These are phyloP conservation scores for Psittacara wagleri DNA, from an alignment of 2,113 vertebrate species.

Conservation along the genomic window DNA sequence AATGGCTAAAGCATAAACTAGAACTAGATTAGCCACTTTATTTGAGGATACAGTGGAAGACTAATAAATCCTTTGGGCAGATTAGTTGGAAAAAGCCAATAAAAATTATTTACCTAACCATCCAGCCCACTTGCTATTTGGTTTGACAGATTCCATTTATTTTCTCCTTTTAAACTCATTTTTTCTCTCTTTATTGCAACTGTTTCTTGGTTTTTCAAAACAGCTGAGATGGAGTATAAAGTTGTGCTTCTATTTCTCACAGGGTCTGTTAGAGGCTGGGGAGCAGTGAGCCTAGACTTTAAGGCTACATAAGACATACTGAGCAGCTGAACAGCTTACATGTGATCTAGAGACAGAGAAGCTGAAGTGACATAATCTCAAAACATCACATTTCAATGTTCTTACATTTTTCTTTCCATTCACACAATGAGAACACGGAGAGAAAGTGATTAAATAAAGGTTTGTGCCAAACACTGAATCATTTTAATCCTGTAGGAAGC, in stretches of 20 bases:
- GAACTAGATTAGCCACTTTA: conserved; percentile 59
- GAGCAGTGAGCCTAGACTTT: background rate
- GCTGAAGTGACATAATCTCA: background rate
- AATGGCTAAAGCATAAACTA: conserved; percentile 62
- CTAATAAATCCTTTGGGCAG: conserved; percentile 60
- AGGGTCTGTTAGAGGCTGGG: background rate
- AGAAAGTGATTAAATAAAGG: background rate
- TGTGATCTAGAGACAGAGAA: background rate
- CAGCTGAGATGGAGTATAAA: conserved; percentile 17
- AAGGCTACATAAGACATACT: background rate
- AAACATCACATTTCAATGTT: background rate
- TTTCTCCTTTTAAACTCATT: conserved; percentile 66
- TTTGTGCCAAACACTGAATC: background rate
- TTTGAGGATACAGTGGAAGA: conserved; percentile 47
- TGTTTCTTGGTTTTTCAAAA: conserved; percentile 55
- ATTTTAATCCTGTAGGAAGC: background rate
- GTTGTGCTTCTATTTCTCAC: conserved; percentile 54
- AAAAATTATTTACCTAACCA: conserved; percentile 71
- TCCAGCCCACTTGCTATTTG: conserved; percentile 45
- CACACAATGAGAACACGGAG: background rate
- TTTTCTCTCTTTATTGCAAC: conserved; percentile 63
- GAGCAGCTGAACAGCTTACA: background rate
- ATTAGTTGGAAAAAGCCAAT: conserved; percentile 62
- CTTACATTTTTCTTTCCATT: background rate
- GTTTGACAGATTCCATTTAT: conserved; percentile 67